Conservation (phyloP, 2,888 invertebrate species). For the Trachelus tabidus region DNA sequence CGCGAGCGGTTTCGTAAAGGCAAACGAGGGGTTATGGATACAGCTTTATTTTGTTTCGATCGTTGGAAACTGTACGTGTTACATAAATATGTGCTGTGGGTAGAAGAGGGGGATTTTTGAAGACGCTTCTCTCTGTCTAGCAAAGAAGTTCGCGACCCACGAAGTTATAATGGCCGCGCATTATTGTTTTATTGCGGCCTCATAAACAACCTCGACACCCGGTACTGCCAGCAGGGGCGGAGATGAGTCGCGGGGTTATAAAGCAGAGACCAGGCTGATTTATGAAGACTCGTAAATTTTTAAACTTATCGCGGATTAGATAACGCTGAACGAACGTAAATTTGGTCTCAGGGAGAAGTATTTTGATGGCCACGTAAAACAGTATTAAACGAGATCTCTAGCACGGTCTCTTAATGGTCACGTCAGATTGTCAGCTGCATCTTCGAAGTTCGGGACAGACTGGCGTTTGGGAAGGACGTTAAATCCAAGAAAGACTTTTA, state of each 20-base stretch:
- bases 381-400: background rate
- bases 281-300: conserved; percentile 57
- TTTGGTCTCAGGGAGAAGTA: conserved; percentile 1
- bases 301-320: conserved; percentile 55
- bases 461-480: background rate
- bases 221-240: background rate
- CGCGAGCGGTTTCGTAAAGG: background rate
- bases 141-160: conserved; percentile 35
- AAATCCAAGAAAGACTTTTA: background rate
- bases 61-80: background rate
- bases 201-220: conserved; percentile 49
- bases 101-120: background rate
- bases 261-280: conserved; percentile 44
- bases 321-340: conserved; percentile 49
- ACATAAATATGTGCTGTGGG: background rate
- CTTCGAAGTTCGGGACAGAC: background rate
- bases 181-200: conserved; percentile 55
- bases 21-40: background rate
- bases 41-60: background rate
- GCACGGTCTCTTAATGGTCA: background rate
- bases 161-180: conserved; percentile 50
- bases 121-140: background rate
- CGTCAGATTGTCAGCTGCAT: background rate
- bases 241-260: conserved; percentile 5
- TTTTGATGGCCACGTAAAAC: background rate